Evolutionary conservation across 2,888 invertebrate species (phyloP), one percentile per base, ranked within the genome.

Genomic region (Cordilura impudica): DNA sequence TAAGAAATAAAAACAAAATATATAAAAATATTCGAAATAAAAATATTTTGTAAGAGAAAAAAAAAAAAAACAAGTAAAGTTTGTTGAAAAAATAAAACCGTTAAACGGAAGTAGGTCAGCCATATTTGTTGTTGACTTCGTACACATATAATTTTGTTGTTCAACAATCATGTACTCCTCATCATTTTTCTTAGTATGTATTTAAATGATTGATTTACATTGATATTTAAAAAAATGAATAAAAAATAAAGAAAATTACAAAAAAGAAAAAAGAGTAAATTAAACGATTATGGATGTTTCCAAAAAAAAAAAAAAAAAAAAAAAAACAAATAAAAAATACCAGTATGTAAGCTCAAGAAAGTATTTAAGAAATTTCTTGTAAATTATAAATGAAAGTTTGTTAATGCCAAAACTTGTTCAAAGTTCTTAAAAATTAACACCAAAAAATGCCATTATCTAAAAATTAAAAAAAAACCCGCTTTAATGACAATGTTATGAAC

Each of bases 51-150:
- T 19, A 12, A 47, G 18, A 47, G 6, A 63, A 61, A 26, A 14
- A 26, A 69, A 73, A 53, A 56, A 39, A 65, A 69, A 60, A 58
- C 58, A 51, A 70, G 39, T 51, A 65, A 58, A 45, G 26, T 35
- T 66, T 51, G 21, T 51, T 23, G n/a, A 53, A 53, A 53, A 53
- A 39, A 39, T 39, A 45, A 45, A 71, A 79, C 78, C 70, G 74
- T 75, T 79, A 66, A 75, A 67, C 71, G 78, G 70, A 79, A 75
- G 74, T 79, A 61, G 78, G 78, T 79, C 78, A 79, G 54, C 60
- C 69, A 58, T 35, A 49, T 63, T 63, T 39, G 35, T 26, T 26
- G 26, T 39, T 39, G 35, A 39, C 35, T 39, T 39, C 12, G n/a
- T 39, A 39, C n/a, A 31, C 12, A 31, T 31, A 39, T 16, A 29